These are phyloP conservation scores for Varanus komodoensis DNA, from an alignment of 2,113 vertebrate species.

Conservation along the genomic window DNA sequence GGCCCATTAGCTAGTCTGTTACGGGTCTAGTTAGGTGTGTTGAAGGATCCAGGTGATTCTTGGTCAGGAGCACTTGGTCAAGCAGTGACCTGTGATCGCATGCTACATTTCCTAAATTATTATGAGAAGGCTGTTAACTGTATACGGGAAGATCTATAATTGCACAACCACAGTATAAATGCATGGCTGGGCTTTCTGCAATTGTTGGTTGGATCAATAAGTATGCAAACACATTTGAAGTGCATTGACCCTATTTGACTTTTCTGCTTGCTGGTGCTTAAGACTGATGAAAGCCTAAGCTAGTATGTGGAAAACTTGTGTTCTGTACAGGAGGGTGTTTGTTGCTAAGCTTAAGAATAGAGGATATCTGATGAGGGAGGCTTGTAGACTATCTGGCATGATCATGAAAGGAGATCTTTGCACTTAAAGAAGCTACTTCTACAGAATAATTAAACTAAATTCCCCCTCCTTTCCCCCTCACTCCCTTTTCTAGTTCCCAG, in stretches of 20 bases:
- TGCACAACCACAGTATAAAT: not conserved
- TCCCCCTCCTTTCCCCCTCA: no score
- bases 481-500: no score
- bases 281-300: not conserved
- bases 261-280: not conserved
- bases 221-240: not conserved
- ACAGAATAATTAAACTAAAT: not conserved
- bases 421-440: not conserved
- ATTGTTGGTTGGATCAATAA: not conserved
- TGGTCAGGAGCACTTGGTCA: not conserved
- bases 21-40: not conserved
- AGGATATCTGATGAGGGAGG: not conserved
- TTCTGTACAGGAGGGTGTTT: not conserved
- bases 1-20: not conserved
- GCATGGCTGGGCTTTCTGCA: not conserved
- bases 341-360: not conserved
- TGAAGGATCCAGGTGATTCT: not conserved
- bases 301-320: not conserved
- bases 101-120: not conserved
- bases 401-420: not conserved
- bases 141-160: not conserved
- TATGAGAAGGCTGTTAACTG: not conserved
- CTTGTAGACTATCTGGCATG: not conserved
- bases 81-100: not conserved
- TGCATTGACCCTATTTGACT: not conserved